Evolutionary conservation across 1,140 invertebrate genomes (phyloP), one percentile per base, ranked within the genome.

Genomic region (Temnothorax longispinosus): DNA sequence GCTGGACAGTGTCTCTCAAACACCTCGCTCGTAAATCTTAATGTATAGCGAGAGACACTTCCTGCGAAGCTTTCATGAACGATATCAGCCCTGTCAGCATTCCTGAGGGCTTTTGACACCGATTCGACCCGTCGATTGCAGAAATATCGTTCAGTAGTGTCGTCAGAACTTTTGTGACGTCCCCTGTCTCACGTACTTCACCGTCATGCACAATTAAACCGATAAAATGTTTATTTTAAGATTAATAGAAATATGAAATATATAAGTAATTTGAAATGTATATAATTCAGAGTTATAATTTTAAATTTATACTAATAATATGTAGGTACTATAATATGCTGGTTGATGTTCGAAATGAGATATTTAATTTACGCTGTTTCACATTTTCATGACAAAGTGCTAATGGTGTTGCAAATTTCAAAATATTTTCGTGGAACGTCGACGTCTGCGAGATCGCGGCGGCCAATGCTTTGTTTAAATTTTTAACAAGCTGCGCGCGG

Each of bases 1-100:
- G 60, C 74, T 91, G 90, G 87, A 80, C 91, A 88, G 86, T 90
- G 87, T 88, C 84, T 92, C 92, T 93, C 91, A 92, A 91, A 92
- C 80, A 64, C 38, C 62, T 67, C 76, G 64, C 72, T 91, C 89
- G 82, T 93, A 93, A 93, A 93, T 93, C 87, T 93, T 88, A 88
- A 90, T 87, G 67, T 91, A 91, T 62, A 80, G 78, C 71, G 65
- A 71, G 81, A 91, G 69, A 58, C 82, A 71, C 44, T 90, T 90
- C 80, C 69, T 89, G 54, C 60, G 77, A 52, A 58, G 27, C 38
- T 18, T 60, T 38, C 18, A 69, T 38, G 18, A 27, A 32, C 56
- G 76, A 71, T 90, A 88, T 88, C 89, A 72, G 52, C 72, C 18
- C 8, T 64, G 85, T 85, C 85, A 78, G 87, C 76, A 75, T 84